Conservation (phyloP, 2,113 vertebrate species). For the human (Homo sapiens) region DNA sequence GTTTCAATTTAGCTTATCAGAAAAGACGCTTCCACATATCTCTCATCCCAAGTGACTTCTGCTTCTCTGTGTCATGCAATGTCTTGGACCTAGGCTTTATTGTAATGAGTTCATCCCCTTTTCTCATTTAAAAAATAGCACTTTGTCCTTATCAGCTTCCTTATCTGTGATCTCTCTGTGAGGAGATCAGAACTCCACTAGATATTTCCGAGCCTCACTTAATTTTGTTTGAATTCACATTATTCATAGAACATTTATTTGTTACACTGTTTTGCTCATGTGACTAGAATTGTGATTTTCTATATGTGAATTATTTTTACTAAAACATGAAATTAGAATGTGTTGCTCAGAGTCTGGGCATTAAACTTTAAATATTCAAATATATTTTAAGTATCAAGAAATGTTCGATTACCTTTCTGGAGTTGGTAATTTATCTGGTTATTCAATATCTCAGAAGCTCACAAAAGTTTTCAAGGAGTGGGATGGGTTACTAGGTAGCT, state of each 20-base stretch:
- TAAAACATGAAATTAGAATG: not conserved
- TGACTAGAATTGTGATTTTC: not conserved
- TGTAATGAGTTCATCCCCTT: not conserved
- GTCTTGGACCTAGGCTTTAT: not conserved
- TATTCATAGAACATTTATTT: not conserved
- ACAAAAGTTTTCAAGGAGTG: not conserved
- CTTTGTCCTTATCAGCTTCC: not conserved
- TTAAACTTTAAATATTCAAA: not conserved
- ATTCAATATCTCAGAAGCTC: not conserved
- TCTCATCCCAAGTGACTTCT: fast-evolving
- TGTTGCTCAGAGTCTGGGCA: not conserved
- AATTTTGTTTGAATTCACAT: not conserved
- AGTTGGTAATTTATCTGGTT: not conserved
- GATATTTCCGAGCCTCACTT: not conserved
- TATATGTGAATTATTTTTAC: not conserved
- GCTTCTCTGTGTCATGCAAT: not conserved
- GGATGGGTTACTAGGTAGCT: not conserved
- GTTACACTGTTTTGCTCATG: not conserved
- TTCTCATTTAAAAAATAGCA: not conserved
- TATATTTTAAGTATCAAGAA: not conserved
- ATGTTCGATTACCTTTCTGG: not conserved
- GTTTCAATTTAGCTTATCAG: not conserved
- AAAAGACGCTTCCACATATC: not conserved
- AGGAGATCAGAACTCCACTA: not conserved
- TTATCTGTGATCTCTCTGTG: not conserved